phyloP scores from a whole-genome alignment of 2,113 vertebrate genomes.

The Perognathus longimembris region DNA sequence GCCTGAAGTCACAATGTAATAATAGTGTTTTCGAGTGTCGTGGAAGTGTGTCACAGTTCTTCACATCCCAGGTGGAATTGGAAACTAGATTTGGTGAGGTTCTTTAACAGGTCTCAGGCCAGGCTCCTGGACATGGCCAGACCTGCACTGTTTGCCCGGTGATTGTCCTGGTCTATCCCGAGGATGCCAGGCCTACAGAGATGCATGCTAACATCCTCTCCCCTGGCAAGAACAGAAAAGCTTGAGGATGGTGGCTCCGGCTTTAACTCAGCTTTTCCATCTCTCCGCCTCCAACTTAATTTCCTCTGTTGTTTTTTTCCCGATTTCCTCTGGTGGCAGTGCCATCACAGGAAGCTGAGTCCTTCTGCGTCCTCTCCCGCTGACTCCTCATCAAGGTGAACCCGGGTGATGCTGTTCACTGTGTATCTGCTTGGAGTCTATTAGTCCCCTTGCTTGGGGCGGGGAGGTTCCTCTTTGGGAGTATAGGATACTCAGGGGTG shows the following conservation, averaged over 20 bases:
- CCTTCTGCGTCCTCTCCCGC: background rate
- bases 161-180: too few relatives aligned
- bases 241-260: background rate
- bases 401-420: background rate
- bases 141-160: accelerated
- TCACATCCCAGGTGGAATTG: background rate
- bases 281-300: constrained; percentile 21
- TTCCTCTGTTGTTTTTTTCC: constrained; percentile 62
- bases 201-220: accelerated
- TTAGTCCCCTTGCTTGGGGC: background rate
- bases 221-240: background rate
- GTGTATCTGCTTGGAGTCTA: background rate
- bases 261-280: background rate
- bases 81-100: background rate
- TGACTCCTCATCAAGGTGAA: background rate
- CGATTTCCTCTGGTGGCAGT: constrained; percentile 41
- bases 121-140: background rate
- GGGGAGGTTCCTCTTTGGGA: background rate
- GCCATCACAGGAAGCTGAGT: accelerated
- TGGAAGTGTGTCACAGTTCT: background rate
- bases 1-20: too few relatives aligned
- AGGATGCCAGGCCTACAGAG: background rate
- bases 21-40: background rate
- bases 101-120: accelerated
- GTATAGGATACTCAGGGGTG: background rate